Evolutionary conservation across 2,113 vertebrate genomes (phyloP), one percentile per base, ranked within the genome.

Genomic region (Cynoglossus semilaevis): DNA sequence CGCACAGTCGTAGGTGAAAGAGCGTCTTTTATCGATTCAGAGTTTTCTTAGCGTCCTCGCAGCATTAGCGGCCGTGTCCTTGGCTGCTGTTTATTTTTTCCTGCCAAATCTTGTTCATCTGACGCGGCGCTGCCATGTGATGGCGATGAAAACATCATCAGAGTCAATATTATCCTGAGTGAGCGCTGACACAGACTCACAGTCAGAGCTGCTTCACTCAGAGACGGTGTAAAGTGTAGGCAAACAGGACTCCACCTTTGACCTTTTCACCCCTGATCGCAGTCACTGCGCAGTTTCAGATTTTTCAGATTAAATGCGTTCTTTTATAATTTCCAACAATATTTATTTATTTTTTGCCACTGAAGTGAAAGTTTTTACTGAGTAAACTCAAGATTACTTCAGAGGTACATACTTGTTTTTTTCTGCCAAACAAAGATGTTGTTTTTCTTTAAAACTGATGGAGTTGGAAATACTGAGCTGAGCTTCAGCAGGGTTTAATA

Each of bases 141-240:
- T 36, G 22, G 22, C 22, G 84, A 78, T 81, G 83, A 87, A 87
- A 85, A 86, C 82, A 87, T 84, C 76, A 88, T 88, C 86, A 85
- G 76, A 83, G 80, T 87, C 74, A 89, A 87, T 88, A 85, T 89
- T 88, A 81, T 83, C n/a, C n/a, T 29, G 22, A 29, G 22, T 58
- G 41, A 68, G 67, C 67, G 70, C 68, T 65, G 72, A 53, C 35
- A 59, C 17, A 45, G 69, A 44, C 22, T 29, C 22, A 29, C 22
- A 6, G 22, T 29, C n/a, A n/a, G n/a, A n/a, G n/a, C n/a, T n/a
- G n/a, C n/a, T n/a, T n/a, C n/a, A n/a, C n/a, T n/a, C n/a, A n/a
- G n/a, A 67, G 68, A 64, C 53, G 45, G 61, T 55, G 70, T 63
- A 75, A 77, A 77, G 50, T 79, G 34, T 58, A 72, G 53, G 73